These are phyloP conservation scores for Aphelocoma coerulescens DNA, from an alignment of 2,113 vertebrate genomes.

Conservation along the genomic window DNA sequence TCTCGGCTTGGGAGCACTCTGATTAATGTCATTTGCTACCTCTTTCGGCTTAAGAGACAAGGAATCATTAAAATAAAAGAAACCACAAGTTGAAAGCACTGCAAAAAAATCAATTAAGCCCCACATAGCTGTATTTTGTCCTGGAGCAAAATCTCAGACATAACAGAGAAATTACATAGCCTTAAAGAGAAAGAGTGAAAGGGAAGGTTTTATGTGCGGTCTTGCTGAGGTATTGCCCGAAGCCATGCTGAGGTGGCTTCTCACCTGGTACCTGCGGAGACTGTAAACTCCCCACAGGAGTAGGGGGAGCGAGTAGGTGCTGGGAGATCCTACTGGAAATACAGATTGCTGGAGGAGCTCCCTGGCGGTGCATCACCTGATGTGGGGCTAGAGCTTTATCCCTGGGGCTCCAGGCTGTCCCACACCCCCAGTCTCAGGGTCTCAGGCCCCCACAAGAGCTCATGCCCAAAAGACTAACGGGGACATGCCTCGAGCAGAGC, in stretches of 20 bases:
- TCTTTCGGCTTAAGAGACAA: neutral
- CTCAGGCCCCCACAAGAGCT: neutral
- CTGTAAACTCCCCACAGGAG: neutral
- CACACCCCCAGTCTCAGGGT: neutral
- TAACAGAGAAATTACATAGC: constrained; percentile 27
- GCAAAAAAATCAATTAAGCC: constrained; percentile 8
- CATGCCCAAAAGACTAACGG: rapidly evolving
- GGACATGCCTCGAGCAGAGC: neutral
- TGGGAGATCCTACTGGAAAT: neutral
- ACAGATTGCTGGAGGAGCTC: neutral
- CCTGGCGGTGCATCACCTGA: neutral
- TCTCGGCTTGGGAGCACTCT: neutral
- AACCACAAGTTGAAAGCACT: constrained; percentile 21
- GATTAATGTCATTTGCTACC: neutral
- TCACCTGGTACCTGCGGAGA: neutral
- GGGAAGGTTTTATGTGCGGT: neutral
- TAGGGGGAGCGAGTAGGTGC: neutral
- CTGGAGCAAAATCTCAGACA: constrained; percentile 32
- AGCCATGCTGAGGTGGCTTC: neutral
- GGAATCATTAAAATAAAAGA: constrained; percentile 21
- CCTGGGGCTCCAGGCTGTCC: neutral
- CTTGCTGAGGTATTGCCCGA: neutral
- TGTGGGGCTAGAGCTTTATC: neutral
- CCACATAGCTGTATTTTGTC: constrained; percentile 15
- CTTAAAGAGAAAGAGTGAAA: constrained; percentile 2